Evolutionary conservation across 2,888 invertebrate species (phyloP).

Genomic region (Petrolisthes cinctipes): DNA sequence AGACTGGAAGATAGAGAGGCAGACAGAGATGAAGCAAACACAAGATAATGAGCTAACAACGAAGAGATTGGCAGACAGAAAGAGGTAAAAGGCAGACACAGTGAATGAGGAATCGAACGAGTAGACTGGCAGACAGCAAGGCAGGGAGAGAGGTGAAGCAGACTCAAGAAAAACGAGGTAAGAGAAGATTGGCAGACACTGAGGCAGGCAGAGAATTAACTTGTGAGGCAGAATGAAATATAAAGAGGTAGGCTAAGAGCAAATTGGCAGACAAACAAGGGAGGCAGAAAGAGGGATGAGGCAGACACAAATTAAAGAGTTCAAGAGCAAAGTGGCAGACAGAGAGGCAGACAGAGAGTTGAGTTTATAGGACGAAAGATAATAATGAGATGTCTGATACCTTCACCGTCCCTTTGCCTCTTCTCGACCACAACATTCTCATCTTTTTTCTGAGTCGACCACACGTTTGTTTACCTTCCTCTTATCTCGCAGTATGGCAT

Average conservation of each 20-base stretch:
- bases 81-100: no score
- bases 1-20: no score
- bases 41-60: no score
- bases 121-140: background rate
- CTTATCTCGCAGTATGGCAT: background rate
- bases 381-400: background rate
- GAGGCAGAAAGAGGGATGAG: background rate
- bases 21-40: no score
- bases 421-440: background rate
- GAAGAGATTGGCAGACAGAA: no score
- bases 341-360: background rate
- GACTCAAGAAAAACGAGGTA: background rate
- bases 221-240: background rate
- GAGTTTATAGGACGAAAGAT: background rate
- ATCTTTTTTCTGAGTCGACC: background rate
- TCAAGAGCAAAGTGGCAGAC: background rate
- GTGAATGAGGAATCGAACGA: no score
- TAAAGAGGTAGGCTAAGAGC: background rate
- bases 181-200: background rate
- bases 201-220: background rate
- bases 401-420: background rate
- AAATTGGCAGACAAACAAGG: background rate
- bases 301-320: background rate
- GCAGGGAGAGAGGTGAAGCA: background rate
- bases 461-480: background rate